Percentiles rank a stretch among this genome's conserved stretches.
Conservation (phyloP, 2,797 vertebrate species). For the Crax fasciolata region DNA sequence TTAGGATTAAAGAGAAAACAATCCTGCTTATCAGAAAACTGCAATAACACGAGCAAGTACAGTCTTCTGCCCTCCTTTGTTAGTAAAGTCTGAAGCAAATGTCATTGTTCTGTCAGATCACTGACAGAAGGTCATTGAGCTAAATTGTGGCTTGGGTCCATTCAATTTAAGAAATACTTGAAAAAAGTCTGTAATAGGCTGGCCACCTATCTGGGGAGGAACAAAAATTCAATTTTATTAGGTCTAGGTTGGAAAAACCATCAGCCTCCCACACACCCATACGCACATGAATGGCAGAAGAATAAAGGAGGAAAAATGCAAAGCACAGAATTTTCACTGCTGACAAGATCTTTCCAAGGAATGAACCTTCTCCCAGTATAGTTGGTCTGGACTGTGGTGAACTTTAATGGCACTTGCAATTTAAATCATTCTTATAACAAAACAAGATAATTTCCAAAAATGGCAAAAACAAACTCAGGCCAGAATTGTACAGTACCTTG, state of each 20-base stretch:
- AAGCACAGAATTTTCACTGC: neutral
- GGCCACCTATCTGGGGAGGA: slow-evolving; percentile 52
- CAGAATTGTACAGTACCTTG: slow-evolving; percentile 46
- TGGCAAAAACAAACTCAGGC: slow-evolving; percentile 62
- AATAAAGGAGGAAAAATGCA: slow-evolving; percentile 53
- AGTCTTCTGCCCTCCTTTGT: slow-evolving; percentile 17
- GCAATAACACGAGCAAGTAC: neutral
- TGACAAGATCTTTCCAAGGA: slow-evolving; percentile 54
- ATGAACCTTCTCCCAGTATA: slow-evolving; percentile 36
- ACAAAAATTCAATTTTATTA: slow-evolving; percentile 62
- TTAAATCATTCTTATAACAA: slow-evolving; percentile 70
- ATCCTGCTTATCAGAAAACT: neutral
- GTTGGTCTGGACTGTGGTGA: slow-evolving; percentile 40
- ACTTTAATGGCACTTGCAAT: slow-evolving; percentile 37
- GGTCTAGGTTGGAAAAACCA: slow-evolving; percentile 60
- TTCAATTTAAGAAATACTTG: slow-evolving; percentile 38
- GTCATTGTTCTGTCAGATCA: slow-evolving; percentile 32
- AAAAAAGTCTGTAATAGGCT: slow-evolving; percentile 11
- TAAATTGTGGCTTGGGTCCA: slow-evolving; percentile 44
- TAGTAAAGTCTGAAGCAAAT: neutral
- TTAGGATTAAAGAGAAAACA: slow-evolving; percentile 24
- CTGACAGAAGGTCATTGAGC: slow-evolving; percentile 21
- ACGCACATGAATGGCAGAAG: slow-evolving; percentile 47
- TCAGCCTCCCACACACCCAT: slow-evolving; percentile 17
- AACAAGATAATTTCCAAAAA: slow-evolving; percentile 75